phyloP scores from a whole-genome alignment of 2,888 invertebrate species.

The Baccha elongata region DNA sequence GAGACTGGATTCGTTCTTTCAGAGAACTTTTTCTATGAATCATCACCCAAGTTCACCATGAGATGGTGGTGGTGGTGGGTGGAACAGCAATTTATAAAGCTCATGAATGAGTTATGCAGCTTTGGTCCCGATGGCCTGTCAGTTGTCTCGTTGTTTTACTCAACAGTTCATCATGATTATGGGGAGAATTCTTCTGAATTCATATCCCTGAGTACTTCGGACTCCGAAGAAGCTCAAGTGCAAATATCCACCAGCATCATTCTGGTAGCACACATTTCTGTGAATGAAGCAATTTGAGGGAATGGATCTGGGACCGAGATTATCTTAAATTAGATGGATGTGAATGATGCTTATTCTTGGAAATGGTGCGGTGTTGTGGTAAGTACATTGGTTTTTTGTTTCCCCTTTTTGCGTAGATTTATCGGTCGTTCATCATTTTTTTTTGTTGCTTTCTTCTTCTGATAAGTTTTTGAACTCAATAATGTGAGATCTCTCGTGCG shows the following conservation, averaged over 20 bases:
- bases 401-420: conserved; percentile 19
- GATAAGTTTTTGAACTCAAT: conserved; percentile 21
- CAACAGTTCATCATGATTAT: conserved; percentile 43
- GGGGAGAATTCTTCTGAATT: background rate
- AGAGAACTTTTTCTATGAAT: conserved; percentile 26
- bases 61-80: background rate
- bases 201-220: background rate
- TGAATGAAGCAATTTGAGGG: conserved; percentile 39
- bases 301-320: conserved; percentile 40
- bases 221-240: conserved; percentile 15
- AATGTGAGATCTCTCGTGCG: conserved; percentile 27
- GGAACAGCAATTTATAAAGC: conserved; percentile 32
- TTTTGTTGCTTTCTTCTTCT: background rate
- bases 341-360: background rate
- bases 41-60: conserved; percentile 5
- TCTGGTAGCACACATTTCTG: conserved; percentile 31
- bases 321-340: conserved; percentile 40
- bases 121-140: conserved; percentile 37
- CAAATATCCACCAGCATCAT: conserved; percentile 31
- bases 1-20: conserved; percentile 22
- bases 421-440: conserved; percentile 34
- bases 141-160: conserved; percentile 41
- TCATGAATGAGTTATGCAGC: conserved; percentile 42
- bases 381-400: conserved; percentile 27
- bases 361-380: conserved; percentile 30